A percentile compares a stretch with the other conserved stretches of the same genome.
Conservation (phyloP, 2,888 invertebrate species). For the Lasioglossum morio region DNA sequence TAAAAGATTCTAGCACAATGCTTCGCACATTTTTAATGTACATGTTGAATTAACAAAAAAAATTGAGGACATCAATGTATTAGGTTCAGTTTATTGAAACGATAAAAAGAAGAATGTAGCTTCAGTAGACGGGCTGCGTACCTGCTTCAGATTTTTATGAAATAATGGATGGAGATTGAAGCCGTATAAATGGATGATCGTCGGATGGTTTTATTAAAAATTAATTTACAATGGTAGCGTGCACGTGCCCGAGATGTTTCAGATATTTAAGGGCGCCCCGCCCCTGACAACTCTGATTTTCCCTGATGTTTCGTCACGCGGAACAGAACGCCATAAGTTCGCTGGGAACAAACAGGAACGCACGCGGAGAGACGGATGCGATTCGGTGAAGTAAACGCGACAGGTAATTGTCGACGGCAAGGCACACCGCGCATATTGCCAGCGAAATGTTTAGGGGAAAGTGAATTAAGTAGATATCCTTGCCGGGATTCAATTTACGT, state of each 20-base stretch:
- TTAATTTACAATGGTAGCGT: background rate
- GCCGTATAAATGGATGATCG: background rate
- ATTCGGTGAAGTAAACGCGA: slow-evolving; percentile 28
- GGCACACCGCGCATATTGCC: slow-evolving; percentile 11
- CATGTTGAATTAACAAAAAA: background rate
- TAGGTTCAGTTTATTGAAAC: no score
- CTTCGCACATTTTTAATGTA: background rate
- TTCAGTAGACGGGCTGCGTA: no score
- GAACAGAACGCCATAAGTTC: slow-evolving; percentile 34
- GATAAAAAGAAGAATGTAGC: no score
- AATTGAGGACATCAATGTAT: no score
- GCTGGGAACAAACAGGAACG: slow-evolving; percentile 18
- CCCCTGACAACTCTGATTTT: slow-evolving; percentile 25
- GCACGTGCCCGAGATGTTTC: slow-evolving; percentile 31
- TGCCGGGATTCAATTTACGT: slow-evolving; percentile 14
- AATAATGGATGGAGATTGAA: background rate
- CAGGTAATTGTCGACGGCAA: slow-evolving; percentile 31
- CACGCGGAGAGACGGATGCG: slow-evolving; percentile 8
- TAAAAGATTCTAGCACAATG: background rate
- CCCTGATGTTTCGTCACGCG: slow-evolving; percentile 21
- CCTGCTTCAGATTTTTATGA: background rate
- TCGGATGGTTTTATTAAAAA: background rate
- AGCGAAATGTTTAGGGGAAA: slow-evolving; percentile 24
- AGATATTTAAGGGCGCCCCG: background rate
- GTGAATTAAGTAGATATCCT: slow-evolving; percentile 30